Conservation (phyloP, 2,113 vertebrate species). For the Chloebia gouldiae region DNA sequence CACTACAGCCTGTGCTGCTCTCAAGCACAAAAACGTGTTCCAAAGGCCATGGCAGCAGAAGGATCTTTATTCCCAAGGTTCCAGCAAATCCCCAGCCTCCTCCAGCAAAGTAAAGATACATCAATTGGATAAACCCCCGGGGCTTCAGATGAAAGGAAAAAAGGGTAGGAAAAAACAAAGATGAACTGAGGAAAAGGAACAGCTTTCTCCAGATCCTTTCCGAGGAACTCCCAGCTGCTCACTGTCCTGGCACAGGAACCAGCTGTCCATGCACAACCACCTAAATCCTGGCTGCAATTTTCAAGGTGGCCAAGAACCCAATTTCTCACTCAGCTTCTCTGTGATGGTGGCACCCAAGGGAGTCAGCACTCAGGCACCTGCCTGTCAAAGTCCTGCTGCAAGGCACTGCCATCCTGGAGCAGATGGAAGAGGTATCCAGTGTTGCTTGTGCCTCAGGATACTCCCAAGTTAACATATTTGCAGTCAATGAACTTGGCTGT, state of each 20-base stretch:
- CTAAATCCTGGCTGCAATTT: not conserved
- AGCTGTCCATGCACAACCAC: not conserved
- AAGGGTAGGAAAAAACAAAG: not conserved
- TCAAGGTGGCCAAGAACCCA: not conserved
- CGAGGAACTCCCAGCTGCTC: not conserved
- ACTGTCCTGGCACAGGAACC: not conserved
- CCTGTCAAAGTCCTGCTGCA: not conserved
- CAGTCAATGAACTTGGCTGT: slow-evolving; percentile 32
- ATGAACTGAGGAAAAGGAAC: not conserved
- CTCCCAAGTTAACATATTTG: not conserved
- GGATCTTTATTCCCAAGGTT: not conserved
- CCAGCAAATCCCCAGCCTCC: not conserved
- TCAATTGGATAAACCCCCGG: not conserved
- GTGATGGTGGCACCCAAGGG: not conserved
- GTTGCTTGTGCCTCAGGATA: not conserved
- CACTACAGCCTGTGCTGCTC: not conserved
- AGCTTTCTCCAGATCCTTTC: not conserved
- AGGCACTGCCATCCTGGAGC: not conserved
- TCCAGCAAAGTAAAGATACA: not conserved
- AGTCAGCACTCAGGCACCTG: not conserved
- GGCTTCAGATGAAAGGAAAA: not conserved
- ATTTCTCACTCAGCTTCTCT: not conserved
- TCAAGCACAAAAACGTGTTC: rapidly evolving
- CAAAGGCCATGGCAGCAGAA: not conserved
- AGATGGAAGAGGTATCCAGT: not conserved